Conservation (phyloP, 53 echinoderm and acorn worm genomes). For the Apostichopus leukothele region DNA sequence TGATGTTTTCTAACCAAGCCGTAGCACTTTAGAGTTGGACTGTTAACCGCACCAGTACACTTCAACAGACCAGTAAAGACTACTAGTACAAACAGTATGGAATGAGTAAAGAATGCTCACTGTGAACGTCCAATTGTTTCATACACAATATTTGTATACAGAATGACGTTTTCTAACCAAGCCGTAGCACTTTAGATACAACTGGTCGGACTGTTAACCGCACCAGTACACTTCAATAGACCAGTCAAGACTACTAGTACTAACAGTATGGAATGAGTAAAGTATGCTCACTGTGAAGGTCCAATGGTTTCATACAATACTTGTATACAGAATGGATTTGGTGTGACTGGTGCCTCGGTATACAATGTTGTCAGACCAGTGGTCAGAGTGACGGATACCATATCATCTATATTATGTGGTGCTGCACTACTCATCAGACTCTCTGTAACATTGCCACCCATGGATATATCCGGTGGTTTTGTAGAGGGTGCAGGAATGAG, state of each 20-base stretch:
- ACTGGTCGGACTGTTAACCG: too few species aligned
- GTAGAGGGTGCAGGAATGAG: constrained; percentile 1
- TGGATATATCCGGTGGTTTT: background rate
- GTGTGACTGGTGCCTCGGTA: background rate
- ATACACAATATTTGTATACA: constrained; percentile 7
- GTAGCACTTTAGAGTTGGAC: too few species aligned
- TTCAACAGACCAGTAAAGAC: too few species aligned
- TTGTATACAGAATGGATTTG: constrained; percentile 1
- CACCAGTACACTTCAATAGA: too few species aligned
- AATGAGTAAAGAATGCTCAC: background rate
- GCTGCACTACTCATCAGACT: background rate
- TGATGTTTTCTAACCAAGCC: too few species aligned
- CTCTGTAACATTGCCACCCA: background rate
- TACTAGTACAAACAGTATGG: too few species aligned
- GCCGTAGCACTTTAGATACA: too few species aligned
- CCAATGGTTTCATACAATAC: constrained; percentile 1
- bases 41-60: too few species aligned
- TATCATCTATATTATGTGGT: background rate
- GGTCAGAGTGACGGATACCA: background rate
- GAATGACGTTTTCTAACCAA: too few species aligned
- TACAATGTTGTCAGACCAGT: background rate
- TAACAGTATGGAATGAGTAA: background rate
- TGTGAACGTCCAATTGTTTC: background rate
- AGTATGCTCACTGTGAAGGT: background rate
- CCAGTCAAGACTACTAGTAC: too few species aligned